Conservation (phyloP, 2,797 vertebrate species). For the Champsocephalus esox region DNA sequence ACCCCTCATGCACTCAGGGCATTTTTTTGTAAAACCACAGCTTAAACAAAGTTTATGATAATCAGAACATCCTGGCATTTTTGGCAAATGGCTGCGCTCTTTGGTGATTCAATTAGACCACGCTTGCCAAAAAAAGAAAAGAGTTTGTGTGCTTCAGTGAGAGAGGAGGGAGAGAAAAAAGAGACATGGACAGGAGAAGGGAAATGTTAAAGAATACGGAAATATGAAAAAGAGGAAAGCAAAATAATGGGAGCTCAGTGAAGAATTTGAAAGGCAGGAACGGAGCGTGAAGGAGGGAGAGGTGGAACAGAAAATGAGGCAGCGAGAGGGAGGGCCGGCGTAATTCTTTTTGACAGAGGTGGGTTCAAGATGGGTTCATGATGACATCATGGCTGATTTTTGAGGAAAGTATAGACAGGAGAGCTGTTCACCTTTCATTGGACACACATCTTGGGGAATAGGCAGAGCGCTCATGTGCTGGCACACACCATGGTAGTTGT, state of each 20-base stretch:
- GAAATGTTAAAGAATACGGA: constrained; percentile 69
- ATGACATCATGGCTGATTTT: constrained; percentile 88
- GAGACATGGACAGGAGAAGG: constrained; percentile 49
- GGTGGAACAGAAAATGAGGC: constrained; percentile 78
- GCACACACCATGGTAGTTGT: constrained; percentile 71
- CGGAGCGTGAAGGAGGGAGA: constrained; percentile 73
- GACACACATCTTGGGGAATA: constrained; percentile 84
- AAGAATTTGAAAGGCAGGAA: constrained; percentile 75
- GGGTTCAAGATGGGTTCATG: constrained; percentile 88
- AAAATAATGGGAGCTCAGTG: constrained; percentile 73
- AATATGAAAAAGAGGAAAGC: constrained; percentile 67
- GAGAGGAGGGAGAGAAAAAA: constrained; percentile 32
- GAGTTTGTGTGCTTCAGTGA: constrained; percentile 30
- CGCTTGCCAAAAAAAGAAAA: constrained; percentile 48
- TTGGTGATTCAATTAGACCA: constrained; percentile 81
- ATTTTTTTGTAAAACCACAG: constrained; percentile 73
- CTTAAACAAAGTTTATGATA: constrained; percentile 85
- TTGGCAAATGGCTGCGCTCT: constrained; percentile 74
- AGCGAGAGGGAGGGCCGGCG: constrained; percentile 70
- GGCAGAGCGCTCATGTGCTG: constrained; percentile 70
- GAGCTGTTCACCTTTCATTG: constrained; percentile 86
- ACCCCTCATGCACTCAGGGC: constrained; percentile 57
- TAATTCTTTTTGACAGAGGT: constrained; percentile 86
- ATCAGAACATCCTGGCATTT: constrained; percentile 87
- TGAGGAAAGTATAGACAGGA: constrained; percentile 86